Evolutionary conservation across 2,888 invertebrate genomes (phyloP).

Genomic region (Ecliptopera silaceata): DNA sequence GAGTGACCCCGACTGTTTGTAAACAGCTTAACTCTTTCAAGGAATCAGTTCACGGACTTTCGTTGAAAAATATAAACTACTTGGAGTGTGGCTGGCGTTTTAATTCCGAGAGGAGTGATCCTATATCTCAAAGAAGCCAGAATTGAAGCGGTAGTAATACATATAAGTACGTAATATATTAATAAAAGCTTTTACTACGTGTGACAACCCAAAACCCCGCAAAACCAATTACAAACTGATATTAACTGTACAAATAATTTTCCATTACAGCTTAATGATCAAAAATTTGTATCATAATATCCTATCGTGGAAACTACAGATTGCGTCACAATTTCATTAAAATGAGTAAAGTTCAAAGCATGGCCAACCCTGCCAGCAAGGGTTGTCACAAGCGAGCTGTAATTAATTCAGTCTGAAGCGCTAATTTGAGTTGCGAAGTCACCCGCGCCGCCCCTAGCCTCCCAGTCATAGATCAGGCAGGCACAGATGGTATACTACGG

Average conservation of each 20-base stretch:
- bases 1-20: neutral
- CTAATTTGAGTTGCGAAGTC: conserved; percentile 69
- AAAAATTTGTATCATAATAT: too few species aligned
- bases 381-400: conserved; percentile 65
- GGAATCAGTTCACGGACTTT: neutral
- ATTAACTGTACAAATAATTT: too few species aligned
- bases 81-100: neutral
- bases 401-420: conserved; percentile 75
- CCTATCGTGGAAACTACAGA: too few species aligned
- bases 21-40: neutral
- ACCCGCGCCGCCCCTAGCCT: conserved; percentile 36
- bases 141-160: too few species aligned
- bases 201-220: too few species aligned
- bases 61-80: neutral
- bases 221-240: too few species aligned
- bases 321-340: neutral
- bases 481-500: conserved; percentile 33
- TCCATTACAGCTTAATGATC: too few species aligned
- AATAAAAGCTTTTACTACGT: too few species aligned
- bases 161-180: too few species aligned
- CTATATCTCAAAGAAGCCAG: too few species aligned
- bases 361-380: conserved; percentile 38
- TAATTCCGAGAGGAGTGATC: neutral
- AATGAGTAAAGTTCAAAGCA: neutral
- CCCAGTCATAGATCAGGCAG: conserved; percentile 41